Percentiles rank a stretch among this genome's conserved stretches.
Evolutionary conservation across 2,113 vertebrate species (phyloP).

Genomic region (Cheilinus undulatus): DNA sequence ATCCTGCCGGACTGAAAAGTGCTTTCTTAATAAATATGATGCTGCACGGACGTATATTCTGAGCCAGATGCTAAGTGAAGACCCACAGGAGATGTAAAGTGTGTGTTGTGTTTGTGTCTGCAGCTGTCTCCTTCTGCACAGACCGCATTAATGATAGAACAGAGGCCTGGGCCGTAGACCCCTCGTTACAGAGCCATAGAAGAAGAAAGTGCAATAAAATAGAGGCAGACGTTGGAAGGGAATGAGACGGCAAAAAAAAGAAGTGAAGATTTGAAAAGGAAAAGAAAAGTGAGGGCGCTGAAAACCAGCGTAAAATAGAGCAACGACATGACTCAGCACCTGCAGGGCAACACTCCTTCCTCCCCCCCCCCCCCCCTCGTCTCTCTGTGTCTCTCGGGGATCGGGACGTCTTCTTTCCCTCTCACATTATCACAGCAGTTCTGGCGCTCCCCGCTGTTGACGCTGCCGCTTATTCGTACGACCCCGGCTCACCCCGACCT

Average conservation of each 20-base stretch:
- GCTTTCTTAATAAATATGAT: constrained; percentile 15
- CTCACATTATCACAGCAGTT: constrained; percentile 41
- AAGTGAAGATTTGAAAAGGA: constrained; percentile 19
- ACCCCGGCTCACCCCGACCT: neutral
- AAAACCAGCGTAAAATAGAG: constrained; percentile 21
- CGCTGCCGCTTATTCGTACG: constrained; percentile 42
- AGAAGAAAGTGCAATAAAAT: constrained; percentile 16
- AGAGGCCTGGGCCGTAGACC: constrained; percentile 32
- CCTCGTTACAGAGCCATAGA: constrained; percentile 44
- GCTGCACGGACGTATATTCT: constrained; percentile 33
- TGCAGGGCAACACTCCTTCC: constrained; percentile 30
- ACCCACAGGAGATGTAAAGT: constrained; percentile 25
- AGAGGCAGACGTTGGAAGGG: constrained; percentile 1
- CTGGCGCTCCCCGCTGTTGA: constrained; percentile 31
- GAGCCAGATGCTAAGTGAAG: constrained; percentile 42
- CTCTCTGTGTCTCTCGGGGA: constrained; percentile 21
- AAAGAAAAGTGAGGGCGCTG: constrained; percentile 3
- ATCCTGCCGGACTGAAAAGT: no score
- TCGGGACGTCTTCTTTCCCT: constrained; percentile 2
- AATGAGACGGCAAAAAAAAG: constrained; percentile 22
- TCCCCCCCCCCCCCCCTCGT: neutral
- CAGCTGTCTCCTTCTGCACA: constrained; percentile 53
- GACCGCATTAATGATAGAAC: constrained; percentile 59
- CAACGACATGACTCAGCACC: constrained; percentile 58
- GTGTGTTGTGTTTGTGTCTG: constrained; percentile 36